A percentile compares a stretch with the other conserved stretches of the same genome.
Evolutionary conservation across 2,888 invertebrate genomes (phyloP).

Genomic region (Tenthredo amoena): DNA sequence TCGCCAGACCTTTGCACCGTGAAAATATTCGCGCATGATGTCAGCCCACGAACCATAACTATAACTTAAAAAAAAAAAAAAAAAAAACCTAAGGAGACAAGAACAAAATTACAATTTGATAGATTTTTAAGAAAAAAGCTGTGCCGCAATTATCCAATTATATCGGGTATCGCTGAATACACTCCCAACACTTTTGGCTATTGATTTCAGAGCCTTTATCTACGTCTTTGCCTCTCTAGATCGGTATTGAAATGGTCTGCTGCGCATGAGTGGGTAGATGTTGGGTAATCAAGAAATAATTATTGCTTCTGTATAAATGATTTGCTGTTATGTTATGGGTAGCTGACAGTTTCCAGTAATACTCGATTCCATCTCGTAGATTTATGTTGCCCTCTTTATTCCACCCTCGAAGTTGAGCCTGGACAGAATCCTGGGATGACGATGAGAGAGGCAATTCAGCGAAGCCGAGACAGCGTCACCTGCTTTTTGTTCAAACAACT

Average conservation of each 20-base stretch:
- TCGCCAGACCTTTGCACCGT: not conserved
- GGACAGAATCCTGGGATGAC: slow-evolving; percentile 24
- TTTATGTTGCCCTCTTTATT: slow-evolving; percentile 19
- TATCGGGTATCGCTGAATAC: not conserved
- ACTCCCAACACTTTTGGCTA: not conserved
- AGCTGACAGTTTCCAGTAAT: not conserved
- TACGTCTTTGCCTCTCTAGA: not conserved
- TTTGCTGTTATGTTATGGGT: not conserved
- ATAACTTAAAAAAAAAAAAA: too few species aligned
- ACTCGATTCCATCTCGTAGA: not conserved
- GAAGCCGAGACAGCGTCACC: slow-evolving; percentile 65
- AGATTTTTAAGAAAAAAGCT: not conserved
- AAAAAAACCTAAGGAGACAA: too few species aligned
- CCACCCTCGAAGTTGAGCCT: slow-evolving; percentile 13
- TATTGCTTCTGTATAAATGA: not conserved
- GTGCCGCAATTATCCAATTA: not conserved
- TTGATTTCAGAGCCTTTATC: too few species aligned
- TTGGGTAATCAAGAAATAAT: not conserved
- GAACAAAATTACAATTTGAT: not conserved
- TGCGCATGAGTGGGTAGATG: not conserved
- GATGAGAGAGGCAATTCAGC: slow-evolving; percentile 60
- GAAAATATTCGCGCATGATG: not conserved
- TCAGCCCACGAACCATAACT: slow-evolving; percentile 1
- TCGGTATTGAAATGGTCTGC: not conserved
- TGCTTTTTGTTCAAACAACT: slow-evolving; percentile 64